A percentile compares a stretch with the other conserved stretches of the same genome.
Conservation (phyloP, 2,888 invertebrate genomes). For the Eulithis prunata region DNA sequence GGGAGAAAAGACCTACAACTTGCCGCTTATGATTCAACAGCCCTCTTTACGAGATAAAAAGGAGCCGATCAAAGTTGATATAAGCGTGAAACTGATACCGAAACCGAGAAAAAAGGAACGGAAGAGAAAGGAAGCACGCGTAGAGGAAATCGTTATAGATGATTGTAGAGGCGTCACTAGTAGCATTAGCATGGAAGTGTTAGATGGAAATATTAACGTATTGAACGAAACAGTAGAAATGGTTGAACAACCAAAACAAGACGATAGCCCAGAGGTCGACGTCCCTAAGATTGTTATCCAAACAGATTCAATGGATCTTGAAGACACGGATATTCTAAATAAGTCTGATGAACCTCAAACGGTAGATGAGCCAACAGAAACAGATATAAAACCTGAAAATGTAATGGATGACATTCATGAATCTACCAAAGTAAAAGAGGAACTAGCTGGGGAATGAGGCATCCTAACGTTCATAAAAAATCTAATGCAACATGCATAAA, state of each 20-base stretch:
- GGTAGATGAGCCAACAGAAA: slow-evolving; percentile 17
- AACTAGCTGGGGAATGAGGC: slow-evolving; percentile 10
- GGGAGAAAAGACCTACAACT: slow-evolving; percentile 76
- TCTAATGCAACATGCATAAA: not conserved
- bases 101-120: slow-evolving; percentile 80
- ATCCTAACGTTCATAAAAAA: not conserved
- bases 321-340: slow-evolving; percentile 22
- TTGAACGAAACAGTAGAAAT: slow-evolving; percentile 68
- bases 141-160: slow-evolving; percentile 63
- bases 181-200: slow-evolving; percentile 77
- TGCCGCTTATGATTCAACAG: slow-evolving; percentile 83
- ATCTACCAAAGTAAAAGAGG: not conserved
- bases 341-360: slow-evolving; percentile 9
- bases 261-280: slow-evolving; percentile 35
- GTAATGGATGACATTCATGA: slow-evolving; percentile 21
- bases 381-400: slow-evolving; percentile 15
- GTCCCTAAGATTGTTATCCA: slow-evolving; percentile 36
- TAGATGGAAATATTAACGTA: slow-evolving; percentile 67
- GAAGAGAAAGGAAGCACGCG: slow-evolving; percentile 63
- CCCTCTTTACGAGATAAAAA: slow-evolving; percentile 86
- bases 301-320: slow-evolving; percentile 24
- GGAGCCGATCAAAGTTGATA: slow-evolving; percentile 91
- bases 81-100: slow-evolving; percentile 90
- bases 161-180: slow-evolving; percentile 68
- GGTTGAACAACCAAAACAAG: slow-evolving; percentile 46